Conservation (phyloP, 2,888 invertebrate species). For the Synanthedon vespiformis region DNA sequence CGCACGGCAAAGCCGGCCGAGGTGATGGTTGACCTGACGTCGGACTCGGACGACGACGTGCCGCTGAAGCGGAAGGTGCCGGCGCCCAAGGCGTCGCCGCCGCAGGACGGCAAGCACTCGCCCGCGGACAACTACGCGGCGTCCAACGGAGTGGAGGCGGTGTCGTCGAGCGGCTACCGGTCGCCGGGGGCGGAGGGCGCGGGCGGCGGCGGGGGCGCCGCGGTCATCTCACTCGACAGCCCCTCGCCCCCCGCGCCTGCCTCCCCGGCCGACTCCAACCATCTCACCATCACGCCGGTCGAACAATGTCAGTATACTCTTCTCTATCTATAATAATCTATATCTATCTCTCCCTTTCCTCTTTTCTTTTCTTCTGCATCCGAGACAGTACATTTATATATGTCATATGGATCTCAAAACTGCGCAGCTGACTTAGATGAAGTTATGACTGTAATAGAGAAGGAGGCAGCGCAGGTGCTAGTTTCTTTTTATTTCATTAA, state of each 20-base stretch:
- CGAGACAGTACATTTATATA: too few species aligned
- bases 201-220: conserved; percentile 18
- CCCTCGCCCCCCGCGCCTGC: conserved; percentile 69
- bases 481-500: too few species aligned
- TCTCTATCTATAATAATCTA: too few species aligned
- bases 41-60: conserved; percentile 79
- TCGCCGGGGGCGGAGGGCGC: conserved; percentile 55
- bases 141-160: conserved; percentile 46
- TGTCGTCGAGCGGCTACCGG: conserved; percentile 73
- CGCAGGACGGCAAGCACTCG: conserved; percentile 36
- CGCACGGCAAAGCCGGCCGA: conserved; percentile 47
- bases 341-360: too few species aligned
- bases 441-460: too few species aligned
- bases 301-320: conserved; percentile 19
- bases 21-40: conserved; percentile 77
- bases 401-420: too few species aligned
- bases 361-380: too few species aligned
- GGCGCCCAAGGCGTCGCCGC: conserved; percentile 49
- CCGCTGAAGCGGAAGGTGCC: conserved; percentile 73
- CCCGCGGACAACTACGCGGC: conserved; percentile 53
- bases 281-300: conserved; percentile 34
- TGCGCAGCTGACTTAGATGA: too few species aligned
- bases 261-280: conserved; percentile 27
- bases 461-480: too few species aligned
- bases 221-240: conserved; percentile 73